A percentile compares a stretch with the other conserved stretches of the same genome.
Evolutionary conservation across 2,113 vertebrate genomes (phyloP).

Genomic region (Procavia capensis): DNA sequence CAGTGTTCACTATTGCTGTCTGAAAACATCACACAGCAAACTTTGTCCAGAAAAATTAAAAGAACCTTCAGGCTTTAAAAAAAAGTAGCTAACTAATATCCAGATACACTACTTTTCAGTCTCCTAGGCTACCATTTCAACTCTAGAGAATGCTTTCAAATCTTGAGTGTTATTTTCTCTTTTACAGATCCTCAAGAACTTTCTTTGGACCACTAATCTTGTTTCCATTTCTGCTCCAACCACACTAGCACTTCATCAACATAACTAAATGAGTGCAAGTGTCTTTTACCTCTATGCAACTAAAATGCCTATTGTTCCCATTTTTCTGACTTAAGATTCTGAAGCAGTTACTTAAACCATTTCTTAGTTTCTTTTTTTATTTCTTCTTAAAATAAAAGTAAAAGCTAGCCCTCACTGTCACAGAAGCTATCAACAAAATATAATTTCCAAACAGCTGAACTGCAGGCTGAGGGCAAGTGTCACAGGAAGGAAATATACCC

Average conservation of each 20-base stretch:
- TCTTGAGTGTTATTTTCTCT: neutral
- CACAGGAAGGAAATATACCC: neutral
- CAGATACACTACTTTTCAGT: neutral
- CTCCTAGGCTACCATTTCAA: neutral
- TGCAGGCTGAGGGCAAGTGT: neutral
- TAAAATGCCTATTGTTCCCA: neutral
- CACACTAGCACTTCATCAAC: neutral
- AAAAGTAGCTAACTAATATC: neutral
- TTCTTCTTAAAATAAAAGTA: slow-evolving; percentile 2
- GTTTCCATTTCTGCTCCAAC: slow-evolving; percentile 20
- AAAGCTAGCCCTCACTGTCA: neutral
- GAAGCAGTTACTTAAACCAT: neutral
- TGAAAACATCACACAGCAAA: slow-evolving; percentile 14
- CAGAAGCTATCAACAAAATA: neutral
- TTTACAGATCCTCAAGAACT: neutral
- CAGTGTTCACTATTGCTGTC: neutral
- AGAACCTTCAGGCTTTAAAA: neutral
- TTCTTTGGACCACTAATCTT: neutral
- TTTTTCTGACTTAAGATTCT: slow-evolving; percentile 7
- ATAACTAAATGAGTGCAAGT: slow-evolving; percentile 35
- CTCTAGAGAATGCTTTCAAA: neutral
- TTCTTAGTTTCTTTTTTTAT: neutral
- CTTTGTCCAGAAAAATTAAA: neutral
- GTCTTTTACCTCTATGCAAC: neutral
- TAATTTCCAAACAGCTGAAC: neutral